phyloP scores from a whole-genome alignment of 2,797 vertebrate genomes.

The Manis pentadactyla region DNA sequence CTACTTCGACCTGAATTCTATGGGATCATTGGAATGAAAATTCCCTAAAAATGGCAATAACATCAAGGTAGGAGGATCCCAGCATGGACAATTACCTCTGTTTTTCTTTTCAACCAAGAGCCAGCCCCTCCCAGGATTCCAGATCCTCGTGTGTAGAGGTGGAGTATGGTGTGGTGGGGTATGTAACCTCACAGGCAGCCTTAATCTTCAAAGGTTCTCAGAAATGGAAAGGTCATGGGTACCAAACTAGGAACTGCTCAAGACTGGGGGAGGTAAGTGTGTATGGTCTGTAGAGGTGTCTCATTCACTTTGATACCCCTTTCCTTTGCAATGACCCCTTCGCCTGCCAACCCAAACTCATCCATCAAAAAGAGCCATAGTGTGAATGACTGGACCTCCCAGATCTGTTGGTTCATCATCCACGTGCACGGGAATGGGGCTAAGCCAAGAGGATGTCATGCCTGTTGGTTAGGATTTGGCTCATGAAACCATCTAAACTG shows the following conservation, averaged over 20 bases:
- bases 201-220: neutral
- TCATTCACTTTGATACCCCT: neutral
- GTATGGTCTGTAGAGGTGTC: neutral
- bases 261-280: neutral
- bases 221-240: neutral
- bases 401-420: fast-evolving
- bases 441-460: neutral
- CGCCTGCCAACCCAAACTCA: neutral
- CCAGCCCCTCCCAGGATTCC: neutral
- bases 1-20: neutral
- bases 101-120: neutral
- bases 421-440: neutral
- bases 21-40: neutral
- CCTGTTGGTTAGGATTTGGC: neutral
- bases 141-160: neutral
- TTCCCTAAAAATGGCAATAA: neutral
- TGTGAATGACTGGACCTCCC: neutral
- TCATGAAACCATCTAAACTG: neutral
- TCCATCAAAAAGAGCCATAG: neutral
- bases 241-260: neutral
- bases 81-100: neutral
- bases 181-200: neutral
- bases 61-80: neutral
- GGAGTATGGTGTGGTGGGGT: neutral
- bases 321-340: neutral